Conservation (phyloP, 2,113 vertebrate genomes). For the Zosterops borbonicus region DNA sequence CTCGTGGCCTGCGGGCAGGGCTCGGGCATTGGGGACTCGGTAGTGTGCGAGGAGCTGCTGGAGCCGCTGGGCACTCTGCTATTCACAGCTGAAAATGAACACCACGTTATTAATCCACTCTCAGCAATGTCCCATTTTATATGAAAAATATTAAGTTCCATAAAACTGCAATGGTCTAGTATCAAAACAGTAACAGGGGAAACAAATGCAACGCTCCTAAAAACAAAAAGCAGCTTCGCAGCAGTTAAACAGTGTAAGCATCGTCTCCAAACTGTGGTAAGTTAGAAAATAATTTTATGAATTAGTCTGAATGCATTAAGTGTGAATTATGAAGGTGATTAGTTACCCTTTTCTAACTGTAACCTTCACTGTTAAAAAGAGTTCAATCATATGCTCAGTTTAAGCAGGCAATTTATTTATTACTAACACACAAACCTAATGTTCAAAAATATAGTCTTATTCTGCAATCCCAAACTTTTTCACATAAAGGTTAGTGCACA, state of each 20-base stretch:
- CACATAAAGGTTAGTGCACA: neutral
- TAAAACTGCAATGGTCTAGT: neutral
- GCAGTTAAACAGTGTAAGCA: neutral
- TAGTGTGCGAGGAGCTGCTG: constrained; percentile 76
- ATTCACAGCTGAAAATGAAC: constrained; percentile 87
- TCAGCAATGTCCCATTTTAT: neutral
- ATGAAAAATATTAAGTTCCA: neutral
- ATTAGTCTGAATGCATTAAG: neutral
- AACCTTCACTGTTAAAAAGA: neutral
- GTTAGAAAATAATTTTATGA: neutral
- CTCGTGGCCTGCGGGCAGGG: constrained; percentile 81
- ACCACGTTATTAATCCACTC: neutral
- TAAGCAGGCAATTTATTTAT: neutral
- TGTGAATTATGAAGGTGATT: neutral
- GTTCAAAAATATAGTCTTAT: neutral
- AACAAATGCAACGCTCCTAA: neutral
- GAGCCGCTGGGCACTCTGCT: constrained; percentile 88
- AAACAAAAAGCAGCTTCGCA: neutral
- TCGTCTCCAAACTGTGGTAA: neutral
- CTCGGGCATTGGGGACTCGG: constrained; percentile 84
- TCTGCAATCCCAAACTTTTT: neutral
- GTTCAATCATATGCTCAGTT: neutral
- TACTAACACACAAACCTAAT: neutral
- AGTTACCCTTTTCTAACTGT: neutral
- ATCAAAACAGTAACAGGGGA: neutral